phyloP scores from a whole-genome alignment of 2,113 vertebrate genomes.

The Lates calcarifer region DNA sequence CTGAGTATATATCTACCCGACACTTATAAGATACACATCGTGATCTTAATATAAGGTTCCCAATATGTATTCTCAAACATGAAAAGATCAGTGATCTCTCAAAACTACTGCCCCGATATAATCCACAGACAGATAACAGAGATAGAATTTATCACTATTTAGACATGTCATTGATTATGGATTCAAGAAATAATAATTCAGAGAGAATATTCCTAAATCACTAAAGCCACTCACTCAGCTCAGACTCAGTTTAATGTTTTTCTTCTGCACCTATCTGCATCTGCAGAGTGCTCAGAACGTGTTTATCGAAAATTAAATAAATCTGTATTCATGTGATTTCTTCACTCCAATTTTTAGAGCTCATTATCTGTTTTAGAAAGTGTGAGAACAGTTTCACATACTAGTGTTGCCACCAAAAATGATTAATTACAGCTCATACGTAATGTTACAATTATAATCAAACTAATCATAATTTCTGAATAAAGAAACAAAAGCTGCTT shows the following conservation, averaged over 20 bases:
- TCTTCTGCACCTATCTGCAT: not conserved
- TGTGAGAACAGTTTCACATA: not conserved
- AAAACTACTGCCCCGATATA: not conserved
- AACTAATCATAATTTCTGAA: slow-evolving; percentile 41
- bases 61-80: not conserved
- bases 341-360: not conserved
- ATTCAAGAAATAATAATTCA: not conserved
- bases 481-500: slow-evolving; percentile 35
- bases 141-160: not conserved
- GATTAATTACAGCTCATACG: slow-evolving; percentile 49
- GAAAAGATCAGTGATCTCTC: not conserved
- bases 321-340: not conserved
- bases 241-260: not conserved
- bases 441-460: slow-evolving; percentile 32
- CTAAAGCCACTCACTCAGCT: not conserved
- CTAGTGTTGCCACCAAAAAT: slow-evolving; percentile 5
- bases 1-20: not conserved
- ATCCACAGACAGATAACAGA: not conserved
- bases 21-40: not conserved
- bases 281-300: not conserved
- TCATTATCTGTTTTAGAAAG: slow-evolving; percentile 14
- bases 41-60: not conserved
- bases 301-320: not conserved
- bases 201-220: not conserved
- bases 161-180: not conserved